phyloP scores from a whole-genome alignment of 2,888 invertebrate genomes.

The Agonopterix subpropinquella region DNA sequence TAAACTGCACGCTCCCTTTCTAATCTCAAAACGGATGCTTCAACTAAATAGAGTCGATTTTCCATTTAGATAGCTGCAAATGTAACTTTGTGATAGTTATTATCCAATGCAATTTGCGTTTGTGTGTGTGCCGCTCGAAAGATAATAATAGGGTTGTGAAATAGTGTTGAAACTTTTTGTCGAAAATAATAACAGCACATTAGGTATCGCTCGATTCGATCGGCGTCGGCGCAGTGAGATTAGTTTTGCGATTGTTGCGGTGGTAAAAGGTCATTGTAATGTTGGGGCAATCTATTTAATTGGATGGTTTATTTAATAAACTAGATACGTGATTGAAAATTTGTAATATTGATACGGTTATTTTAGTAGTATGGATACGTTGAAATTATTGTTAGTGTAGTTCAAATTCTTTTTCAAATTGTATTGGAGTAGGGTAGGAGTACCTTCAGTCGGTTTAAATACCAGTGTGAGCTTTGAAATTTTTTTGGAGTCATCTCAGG shows the following conservation, averaged over 20 bases:
- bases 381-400: too few species aligned
- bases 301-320: conserved; percentile 10
- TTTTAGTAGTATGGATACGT: too few species aligned
- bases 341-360: too few species aligned
- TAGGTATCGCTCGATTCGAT: conserved; percentile 22
- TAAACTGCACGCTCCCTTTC: conserved; percentile 4
- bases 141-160: conserved; percentile 61
- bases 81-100: conserved; percentile 30
- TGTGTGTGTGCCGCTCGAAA: conserved; percentile 50
- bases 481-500: too few species aligned
- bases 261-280: conserved; percentile 21
- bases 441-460: too few species aligned
- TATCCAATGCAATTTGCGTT: conserved; percentile 42
- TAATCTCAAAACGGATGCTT: conserved; percentile 18
- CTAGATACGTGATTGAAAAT: not conserved
- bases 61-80: conserved; percentile 18
- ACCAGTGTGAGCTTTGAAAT: too few species aligned
- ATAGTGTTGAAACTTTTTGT: conserved; percentile 48
- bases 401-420: too few species aligned
- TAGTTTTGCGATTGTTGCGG: conserved; percentile 29
- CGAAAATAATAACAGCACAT: conserved; percentile 43
- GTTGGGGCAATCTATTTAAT: conserved; percentile 19
- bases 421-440: too few species aligned
- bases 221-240: conserved; percentile 15
- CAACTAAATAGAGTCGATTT: conserved; percentile 21